Percentiles rank a stretch among this genome's conserved stretches.
phyloP scores from a whole-genome alignment of 1,140 invertebrate genomes.

The Spodoptera litura region DNA sequence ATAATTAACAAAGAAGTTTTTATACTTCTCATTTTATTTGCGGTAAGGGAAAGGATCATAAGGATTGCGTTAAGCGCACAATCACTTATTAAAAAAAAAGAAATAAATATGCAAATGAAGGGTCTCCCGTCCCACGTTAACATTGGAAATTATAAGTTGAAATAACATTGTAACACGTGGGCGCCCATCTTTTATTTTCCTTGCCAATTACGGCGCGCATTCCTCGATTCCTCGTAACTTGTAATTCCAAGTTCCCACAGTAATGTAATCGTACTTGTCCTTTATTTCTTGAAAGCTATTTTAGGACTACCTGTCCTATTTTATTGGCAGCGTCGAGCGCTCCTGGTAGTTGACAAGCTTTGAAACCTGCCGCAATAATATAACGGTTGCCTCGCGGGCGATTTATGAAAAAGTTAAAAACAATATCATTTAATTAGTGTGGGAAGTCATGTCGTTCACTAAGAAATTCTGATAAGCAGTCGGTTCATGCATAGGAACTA shows the following conservation, averaged over 20 bases:
- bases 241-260: conserved; percentile 44
- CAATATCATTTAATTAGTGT: background rate
- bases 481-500: too few relatives aligned
- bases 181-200: conserved; percentile 32
- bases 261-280: background rate
- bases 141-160: conserved; percentile 32
- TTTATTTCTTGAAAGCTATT: conserved; percentile 47
- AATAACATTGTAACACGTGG: conserved; percentile 38
- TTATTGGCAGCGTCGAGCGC: background rate
- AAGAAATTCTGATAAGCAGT: background rate
- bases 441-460: background rate
- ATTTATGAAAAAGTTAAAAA: background rate
- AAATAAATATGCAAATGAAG: conserved; percentile 40
- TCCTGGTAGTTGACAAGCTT: background rate
- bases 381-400: conserved; percentile 9
- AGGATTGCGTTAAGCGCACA: conserved; percentile 13
- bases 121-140: conserved; percentile 3
- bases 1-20: conserved; percentile 21
- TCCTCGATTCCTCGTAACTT: conserved; percentile 36
- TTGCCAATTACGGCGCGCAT: conserved; percentile 37
- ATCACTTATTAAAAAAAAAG: conserved; percentile 27
- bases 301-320: conserved; percentile 33
- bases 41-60: conserved; percentile 6
- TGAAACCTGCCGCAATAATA: background rate
- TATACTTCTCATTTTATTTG: conserved; percentile 18